Conservation (phyloP, 2,797 vertebrate species). For the Pelobates cultripes region DNA sequence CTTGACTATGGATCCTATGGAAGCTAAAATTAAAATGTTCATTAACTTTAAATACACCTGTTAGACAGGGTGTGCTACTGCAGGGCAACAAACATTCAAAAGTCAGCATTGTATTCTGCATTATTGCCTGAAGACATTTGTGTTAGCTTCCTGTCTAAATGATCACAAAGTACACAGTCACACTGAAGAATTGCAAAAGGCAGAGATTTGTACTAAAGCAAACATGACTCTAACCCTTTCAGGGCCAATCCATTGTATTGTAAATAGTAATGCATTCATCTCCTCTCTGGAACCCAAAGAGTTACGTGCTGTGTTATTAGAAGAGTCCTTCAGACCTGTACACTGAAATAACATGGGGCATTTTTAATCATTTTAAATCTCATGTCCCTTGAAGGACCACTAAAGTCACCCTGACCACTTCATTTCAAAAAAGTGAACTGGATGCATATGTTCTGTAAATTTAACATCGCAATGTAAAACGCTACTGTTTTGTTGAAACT, state of each 20-base stretch:
- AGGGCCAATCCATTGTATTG: not conserved
- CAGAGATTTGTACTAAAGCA: not conserved
- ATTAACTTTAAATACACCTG: not conserved
- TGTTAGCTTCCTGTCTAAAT: not conserved
- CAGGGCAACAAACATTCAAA: not conserved
- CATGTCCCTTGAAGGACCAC: too few relatives aligned
- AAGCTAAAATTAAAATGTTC: not conserved
- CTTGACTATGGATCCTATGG: not conserved
- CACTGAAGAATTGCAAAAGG: not conserved
- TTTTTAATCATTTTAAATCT: too few relatives aligned
- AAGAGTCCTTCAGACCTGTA: too few relatives aligned
- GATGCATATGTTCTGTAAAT: too few relatives aligned
- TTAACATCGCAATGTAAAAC: too few relatives aligned
- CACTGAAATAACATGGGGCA: too few relatives aligned
- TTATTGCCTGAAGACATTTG: conserved; percentile 3
- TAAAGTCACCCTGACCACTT: too few relatives aligned
- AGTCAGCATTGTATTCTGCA: not conserved
- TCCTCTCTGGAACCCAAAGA: too few relatives aligned
- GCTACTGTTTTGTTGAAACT: too few relatives aligned
- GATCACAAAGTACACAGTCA: not conserved
- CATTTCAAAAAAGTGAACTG: too few relatives aligned
- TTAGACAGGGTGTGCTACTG: not conserved
- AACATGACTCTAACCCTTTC: not conserved
- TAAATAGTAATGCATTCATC: too few relatives aligned
- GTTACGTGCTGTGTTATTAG: too few relatives aligned